phyloP scores from a whole-genome alignment of 1,140 invertebrate species.

The Brachionus calyciflorus region DNA sequence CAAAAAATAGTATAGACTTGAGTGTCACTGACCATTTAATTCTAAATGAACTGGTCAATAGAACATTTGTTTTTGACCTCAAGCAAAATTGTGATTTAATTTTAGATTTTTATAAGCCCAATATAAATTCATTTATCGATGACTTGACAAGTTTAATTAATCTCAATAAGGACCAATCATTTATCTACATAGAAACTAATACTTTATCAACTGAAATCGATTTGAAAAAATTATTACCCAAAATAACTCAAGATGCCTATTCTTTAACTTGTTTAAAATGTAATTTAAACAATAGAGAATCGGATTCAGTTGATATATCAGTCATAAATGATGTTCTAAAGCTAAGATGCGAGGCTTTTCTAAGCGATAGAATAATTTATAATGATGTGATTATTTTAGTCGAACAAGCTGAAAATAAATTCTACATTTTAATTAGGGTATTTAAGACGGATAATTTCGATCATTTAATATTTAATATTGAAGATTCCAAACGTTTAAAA shows the following conservation, averaged over 20 bases:
- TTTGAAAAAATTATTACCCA: neutral
- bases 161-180: neutral
- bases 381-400: neutral
- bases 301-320: neutral
- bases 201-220: neutral
- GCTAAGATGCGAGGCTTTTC: neutral
- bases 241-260: neutral
- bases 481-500: neutral
- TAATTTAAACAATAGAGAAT: neutral
- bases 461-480: conserved; percentile 11
- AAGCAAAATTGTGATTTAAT: too few relatives aligned
- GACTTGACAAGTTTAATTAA: neutral
- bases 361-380: neutral
- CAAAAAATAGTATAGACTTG: too few relatives aligned
- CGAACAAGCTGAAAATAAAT: neutral
- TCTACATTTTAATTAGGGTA: neutral
- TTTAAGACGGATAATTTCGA: neutral
- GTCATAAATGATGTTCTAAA: neutral
- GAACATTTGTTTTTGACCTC: too few relatives aligned
- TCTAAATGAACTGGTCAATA: too few relatives aligned
- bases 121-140: conserved; percentile 6
- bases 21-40: too few relatives aligned
- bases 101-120: too few relatives aligned
- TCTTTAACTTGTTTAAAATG: neutral
- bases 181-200: neutral